Base-by-base conservation (phyloP, 2,113 vertebrate species). In the Eurystomus gularis region DNA sequence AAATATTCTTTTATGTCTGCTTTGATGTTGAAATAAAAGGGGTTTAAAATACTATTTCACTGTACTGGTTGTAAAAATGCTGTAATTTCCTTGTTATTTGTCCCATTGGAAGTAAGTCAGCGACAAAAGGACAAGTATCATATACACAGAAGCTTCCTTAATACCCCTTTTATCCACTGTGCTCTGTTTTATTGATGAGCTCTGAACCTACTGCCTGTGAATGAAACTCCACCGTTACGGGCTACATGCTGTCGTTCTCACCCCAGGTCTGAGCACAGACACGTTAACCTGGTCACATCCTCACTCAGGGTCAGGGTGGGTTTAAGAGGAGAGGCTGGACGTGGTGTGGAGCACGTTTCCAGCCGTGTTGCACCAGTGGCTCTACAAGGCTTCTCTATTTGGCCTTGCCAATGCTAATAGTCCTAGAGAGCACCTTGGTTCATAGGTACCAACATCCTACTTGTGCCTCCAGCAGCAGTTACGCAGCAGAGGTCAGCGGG, bases 21-120 rank as follows among this genome's bases (percentile, higher is more conserved):
- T 98, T 97, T 97, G 97, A 98, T 97, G 97, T 96, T 82, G 87
- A 97, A 97, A 97, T 97, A 95, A 96, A 97, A 97, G 89, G 82
- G 40, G 5, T 49, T 83, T 97, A 17, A 82, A 92, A 94, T 21
- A 83, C 90, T 76, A 73, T 94, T 94, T 88, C 76, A 75, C 88
- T 69, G 55, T 60, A 65, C 92, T 88, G 52, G 84, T 57, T 86
- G 90, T 94, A 93, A 94, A 96, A 96, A 91, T 51, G 90, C 54
- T 83, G 91, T 94, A 87, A 97, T 93, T 96, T 97, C 94, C 95
- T 94, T 96, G 82, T 94, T 96, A 84, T 86, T 96, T 93, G 72
- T 95, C 94, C 93, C 88, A 96, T 95, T 97, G 88, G 86, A 95
- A 91, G 75, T 49, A 82, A 96, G 91, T 93, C 94, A 97, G 93